phyloP scores from a whole-genome alignment of 2,888 invertebrate genomes.

The Drosophila mimetica region DNA sequence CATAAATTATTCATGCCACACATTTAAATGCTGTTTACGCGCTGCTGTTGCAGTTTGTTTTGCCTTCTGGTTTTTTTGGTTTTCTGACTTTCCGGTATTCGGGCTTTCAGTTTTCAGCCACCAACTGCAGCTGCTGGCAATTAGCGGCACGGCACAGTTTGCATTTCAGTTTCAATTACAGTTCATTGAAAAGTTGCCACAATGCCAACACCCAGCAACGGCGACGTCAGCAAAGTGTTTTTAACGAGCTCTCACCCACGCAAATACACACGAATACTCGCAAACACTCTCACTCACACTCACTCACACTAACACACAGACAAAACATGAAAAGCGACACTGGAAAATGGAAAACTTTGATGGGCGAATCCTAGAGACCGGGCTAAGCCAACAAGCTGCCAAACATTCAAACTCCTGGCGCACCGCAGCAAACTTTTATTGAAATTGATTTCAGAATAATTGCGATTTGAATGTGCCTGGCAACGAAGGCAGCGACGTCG shows the following conservation, averaged over 20 bases:
- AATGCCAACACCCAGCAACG: slow-evolving; percentile 60
- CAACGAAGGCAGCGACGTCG: slow-evolving; percentile 5
- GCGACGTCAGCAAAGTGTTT: slow-evolving; percentile 73
- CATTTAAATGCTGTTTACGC: slow-evolving; percentile 57
- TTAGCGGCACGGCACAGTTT: slow-evolving; percentile 69
- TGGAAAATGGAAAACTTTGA: slow-evolving; percentile 56
- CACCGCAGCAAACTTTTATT: slow-evolving; percentile 68
- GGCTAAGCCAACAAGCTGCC: slow-evolving; percentile 74
- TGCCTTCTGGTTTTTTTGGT: slow-evolving; percentile 38
- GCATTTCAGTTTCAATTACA: slow-evolving; percentile 78
- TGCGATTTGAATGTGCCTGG: slow-evolving; percentile 68
- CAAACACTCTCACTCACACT: slow-evolving; percentile 8
- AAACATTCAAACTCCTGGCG: slow-evolving; percentile 52
- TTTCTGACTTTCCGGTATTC: slow-evolving; percentile 10
- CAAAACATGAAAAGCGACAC: slow-evolving; percentile 36
- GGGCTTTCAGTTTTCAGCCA: not conserved
- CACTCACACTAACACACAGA: slow-evolving; percentile 14
- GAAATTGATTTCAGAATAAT: slow-evolving; percentile 80
- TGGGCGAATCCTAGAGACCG: slow-evolving; percentile 35
- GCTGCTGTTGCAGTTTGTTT: slow-evolving; percentile 32
- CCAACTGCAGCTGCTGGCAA: slow-evolving; percentile 65
- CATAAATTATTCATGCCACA: slow-evolving; percentile 76
- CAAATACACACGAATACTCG: slow-evolving; percentile 6
- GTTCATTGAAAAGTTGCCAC: slow-evolving; percentile 75
- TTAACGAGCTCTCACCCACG: slow-evolving; percentile 65